Conservation (phyloP, 2,113 vertebrate genomes). For the Camelus dromedarius region DNA sequence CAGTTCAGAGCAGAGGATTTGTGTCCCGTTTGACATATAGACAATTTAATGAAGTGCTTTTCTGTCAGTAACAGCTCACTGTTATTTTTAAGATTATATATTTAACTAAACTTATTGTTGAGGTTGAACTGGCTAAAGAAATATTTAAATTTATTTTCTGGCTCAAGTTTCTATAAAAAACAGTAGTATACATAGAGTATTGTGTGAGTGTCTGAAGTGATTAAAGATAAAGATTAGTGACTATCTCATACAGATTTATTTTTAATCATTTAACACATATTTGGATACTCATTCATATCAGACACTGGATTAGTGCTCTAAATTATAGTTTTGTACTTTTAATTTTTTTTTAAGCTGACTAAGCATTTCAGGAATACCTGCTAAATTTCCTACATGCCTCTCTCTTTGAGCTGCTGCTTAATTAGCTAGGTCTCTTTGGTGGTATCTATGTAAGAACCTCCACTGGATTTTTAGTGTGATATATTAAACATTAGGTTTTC, state of each 20-base stretch:
- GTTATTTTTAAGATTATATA: conserved; percentile 55
- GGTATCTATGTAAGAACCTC: background rate
- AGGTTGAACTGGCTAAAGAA: conserved; percentile 29
- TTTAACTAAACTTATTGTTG: conserved; percentile 15
- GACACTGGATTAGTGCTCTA: background rate
- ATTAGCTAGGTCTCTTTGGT: background rate
- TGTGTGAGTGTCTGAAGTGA: background rate
- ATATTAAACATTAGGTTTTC: background rate
- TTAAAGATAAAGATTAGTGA: conserved; percentile 18
- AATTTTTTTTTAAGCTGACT: conserved; percentile 38
- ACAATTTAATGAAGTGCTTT: conserved; percentile 51
- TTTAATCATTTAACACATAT: background rate
- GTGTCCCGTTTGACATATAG: background rate
- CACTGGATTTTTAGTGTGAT: background rate
- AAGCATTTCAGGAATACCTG: conserved; percentile 38
- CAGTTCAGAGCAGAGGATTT: background rate
- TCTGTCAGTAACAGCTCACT: background rate
- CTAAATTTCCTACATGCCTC: background rate
- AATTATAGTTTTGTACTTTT: conserved; percentile 32
- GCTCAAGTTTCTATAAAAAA: conserved; percentile 40
- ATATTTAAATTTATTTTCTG: conserved; percentile 56
- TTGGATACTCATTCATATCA: background rate
- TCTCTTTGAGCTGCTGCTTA: background rate
- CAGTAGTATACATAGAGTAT: background rate
- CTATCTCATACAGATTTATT: conserved; percentile 19